Base-by-base conservation (phyloP, 2,113 vertebrate species). In the Dendropsophus ebraccatus region DNA sequence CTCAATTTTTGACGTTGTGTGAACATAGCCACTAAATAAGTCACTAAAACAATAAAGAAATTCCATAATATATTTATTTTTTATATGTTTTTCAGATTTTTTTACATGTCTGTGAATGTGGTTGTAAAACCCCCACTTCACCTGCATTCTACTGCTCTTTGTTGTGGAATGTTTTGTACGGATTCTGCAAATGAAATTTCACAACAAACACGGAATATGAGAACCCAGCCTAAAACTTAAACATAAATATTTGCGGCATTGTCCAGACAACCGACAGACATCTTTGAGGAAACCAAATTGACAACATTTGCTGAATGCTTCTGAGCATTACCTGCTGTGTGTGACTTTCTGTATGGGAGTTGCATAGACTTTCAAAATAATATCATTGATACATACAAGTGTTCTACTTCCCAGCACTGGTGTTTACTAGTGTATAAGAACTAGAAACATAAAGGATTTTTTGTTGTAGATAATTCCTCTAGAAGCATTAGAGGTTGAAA, bases 401-500 rank as follows among this genome's bases (percentile, higher is more conserved):
- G 65, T 35, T 69, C 65, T 7, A 30, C 65, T 69, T 69, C 30
- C 65, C 65, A 69, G 16, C 13, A 14, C 65, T 69, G 62, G 16
- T 35, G 41, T 41, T 41, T 17, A 65, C 65, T 35, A 69, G 8
- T 69, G 65, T 69, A 35, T 17, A 69, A 69, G 65, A 69, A 35
- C 30, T 35, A 14, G 16, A 69, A 67, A 32, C 62, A 67, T 67
- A 32, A 67, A 25, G 62, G 11, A 30, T 19, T 69, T 65, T 69
- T 69, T 32, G 65, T 69, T 6, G 30, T 13, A 35, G 65, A 35
- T 69, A 35, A 69, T 35, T 69, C 65, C 30, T 32, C 17, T 69
- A 35, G 65, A 35, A 69, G 65, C 30, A 69, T 69, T 69, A 69
- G 30, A 69, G 65, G 65, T 69, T 69, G 65, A 69, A 69, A 69